phyloP scores from a whole-genome alignment of 2,888 invertebrate species.

The Stomorhina lunata region DNA sequence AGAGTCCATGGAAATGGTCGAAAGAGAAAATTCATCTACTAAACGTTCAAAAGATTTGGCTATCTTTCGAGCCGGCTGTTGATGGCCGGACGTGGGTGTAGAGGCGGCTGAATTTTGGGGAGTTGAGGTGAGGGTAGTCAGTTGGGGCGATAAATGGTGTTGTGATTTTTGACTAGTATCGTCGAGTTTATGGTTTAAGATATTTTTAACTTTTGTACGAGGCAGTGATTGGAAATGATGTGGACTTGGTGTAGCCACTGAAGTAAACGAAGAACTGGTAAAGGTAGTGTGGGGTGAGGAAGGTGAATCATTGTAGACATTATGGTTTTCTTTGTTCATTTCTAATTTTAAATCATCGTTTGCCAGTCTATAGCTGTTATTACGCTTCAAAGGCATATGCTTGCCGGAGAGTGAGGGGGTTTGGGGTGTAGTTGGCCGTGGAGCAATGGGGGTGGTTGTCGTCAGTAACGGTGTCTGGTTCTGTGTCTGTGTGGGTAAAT shows the following conservation, averaged over 20 bases:
- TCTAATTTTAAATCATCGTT: slow-evolving; percentile 82
- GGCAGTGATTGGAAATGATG: slow-evolving; percentile 69
- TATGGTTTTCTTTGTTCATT: slow-evolving; percentile 78
- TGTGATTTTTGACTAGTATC: slow-evolving; percentile 68
- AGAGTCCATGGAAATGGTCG: slow-evolving; percentile 76
- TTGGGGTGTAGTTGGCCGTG: slow-evolving; percentile 70
- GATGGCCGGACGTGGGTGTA: background rate
- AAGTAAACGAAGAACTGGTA: no score
- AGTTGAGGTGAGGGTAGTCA: background rate
- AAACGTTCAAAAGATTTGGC: slow-evolving; percentile 81
- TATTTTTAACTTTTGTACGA: slow-evolving; percentile 67
- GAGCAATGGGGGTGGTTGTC: slow-evolving; percentile 67
- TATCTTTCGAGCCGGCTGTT: slow-evolving; percentile 81
- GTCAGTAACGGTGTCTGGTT: no score
- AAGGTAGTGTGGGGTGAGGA: no score
- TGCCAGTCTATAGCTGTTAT: slow-evolving; percentile 91
- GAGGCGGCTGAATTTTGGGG: background rate
- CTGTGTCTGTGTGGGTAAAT: slow-evolving; percentile 45
- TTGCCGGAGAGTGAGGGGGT: slow-evolving; percentile 68
- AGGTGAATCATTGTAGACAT: slow-evolving; percentile 65
- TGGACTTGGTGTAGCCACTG: slow-evolving; percentile 20
- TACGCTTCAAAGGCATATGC: slow-evolving; percentile 83
- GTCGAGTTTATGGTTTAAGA: slow-evolving; percentile 56
- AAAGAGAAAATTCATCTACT: slow-evolving; percentile 79
- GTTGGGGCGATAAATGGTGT: slow-evolving; percentile 48